A percentile compares a stretch with the other conserved stretches of the same genome.
phyloP scores from a whole-genome alignment of 2,888 invertebrate species.

The Pseudococcus longispinus region DNA sequence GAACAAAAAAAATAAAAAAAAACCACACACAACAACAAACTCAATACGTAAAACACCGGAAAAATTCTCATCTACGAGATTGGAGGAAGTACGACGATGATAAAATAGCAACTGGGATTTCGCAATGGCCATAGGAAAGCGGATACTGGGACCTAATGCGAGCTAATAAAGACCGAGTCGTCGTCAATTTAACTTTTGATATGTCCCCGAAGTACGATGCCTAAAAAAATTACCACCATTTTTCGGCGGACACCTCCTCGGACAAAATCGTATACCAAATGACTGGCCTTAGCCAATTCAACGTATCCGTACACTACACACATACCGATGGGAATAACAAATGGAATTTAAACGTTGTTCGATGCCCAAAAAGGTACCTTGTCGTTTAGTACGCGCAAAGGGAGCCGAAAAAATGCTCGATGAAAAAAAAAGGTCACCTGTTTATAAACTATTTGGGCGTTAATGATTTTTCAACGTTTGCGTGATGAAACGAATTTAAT shows the following conservation, averaged over 20 bases:
- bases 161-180: neutral
- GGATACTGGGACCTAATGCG: neutral
- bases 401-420: neutral
- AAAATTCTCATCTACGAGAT: neutral
- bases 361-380: neutral
- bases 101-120: neutral
- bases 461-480: slow-evolving; percentile 42
- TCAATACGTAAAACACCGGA: too few species aligned
- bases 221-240: neutral
- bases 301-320: neutral
- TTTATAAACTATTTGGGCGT: slow-evolving; percentile 24
- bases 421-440: slow-evolving; percentile 9
- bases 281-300: neutral
- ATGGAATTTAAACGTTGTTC: slow-evolving; percentile 6
- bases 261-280: neutral
- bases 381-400: neutral
- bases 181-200: neutral
- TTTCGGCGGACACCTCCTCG: neutral
- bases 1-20: neutral
- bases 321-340: neutral
- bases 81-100: neutral
- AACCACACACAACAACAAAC: neutral
- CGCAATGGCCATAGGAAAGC: neutral
- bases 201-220: neutral
- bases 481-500: slow-evolving; percentile 43